These are phyloP conservation scores for Acanthiza pusilla DNA, from an alignment of 2,797 vertebrate species.

Conservation along the genomic window DNA sequence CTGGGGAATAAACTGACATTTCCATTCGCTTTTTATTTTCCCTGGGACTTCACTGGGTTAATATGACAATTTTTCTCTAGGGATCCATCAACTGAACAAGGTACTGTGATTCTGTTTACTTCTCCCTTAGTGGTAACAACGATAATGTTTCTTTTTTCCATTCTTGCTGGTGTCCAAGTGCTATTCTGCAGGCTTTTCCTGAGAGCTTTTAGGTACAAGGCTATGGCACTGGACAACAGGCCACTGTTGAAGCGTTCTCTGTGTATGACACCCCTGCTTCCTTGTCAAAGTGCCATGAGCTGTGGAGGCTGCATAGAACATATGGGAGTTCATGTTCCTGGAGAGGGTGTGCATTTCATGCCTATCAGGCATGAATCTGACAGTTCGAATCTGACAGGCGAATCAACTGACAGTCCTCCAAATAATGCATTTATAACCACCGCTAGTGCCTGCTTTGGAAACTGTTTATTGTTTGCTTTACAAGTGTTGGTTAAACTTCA, in stretches of 20 bases:
- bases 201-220: background rate
- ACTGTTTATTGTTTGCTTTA: background rate
- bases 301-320: accelerated
- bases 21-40: background rate
- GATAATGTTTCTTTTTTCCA: background rate
- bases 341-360: background rate
- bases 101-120: background rate
- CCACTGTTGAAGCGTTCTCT: background rate
- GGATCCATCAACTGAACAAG: background rate
- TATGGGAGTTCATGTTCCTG: background rate
- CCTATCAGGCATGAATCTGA: too few species aligned
- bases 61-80: background rate
- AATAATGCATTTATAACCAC: background rate
- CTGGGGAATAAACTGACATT: background rate
- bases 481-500: background rate
- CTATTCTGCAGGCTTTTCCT: background rate
- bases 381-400: background rate
- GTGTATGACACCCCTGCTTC: background rate
- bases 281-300: background rate
- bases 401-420: background rate
- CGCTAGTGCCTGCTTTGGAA: background rate
- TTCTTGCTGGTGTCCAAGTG: background rate
- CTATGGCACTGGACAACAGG: background rate
- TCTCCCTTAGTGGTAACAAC: background rate
- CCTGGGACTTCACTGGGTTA: background rate